Evolutionary conservation across 2,888 invertebrate species (phyloP), one percentile per base, ranked within the genome.

Genomic region (Adelphocoris suturalis): DNA sequence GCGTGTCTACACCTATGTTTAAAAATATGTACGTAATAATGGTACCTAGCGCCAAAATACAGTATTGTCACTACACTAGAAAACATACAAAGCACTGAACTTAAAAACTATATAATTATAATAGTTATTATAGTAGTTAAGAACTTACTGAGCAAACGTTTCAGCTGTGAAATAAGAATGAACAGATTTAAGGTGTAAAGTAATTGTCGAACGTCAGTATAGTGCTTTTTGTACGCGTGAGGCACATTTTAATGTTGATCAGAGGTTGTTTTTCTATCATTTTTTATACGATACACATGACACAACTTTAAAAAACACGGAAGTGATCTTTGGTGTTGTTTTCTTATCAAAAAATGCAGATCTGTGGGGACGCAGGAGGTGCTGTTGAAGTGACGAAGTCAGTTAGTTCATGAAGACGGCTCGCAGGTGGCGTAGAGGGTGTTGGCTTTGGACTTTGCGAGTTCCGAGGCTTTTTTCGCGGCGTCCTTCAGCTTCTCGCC

Each of bases 391-490:
- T n/a, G 5, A 19, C 4, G 19, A 80, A 16, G 78, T 46, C 84
- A 23, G 2, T 9, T 4, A 23, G 68, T 68, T 88, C 88, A 88
- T 47, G 80, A 52, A 11, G 91, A 91, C 16, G 91, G 91, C 82
- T 91, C 91, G 78, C 91, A 91, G 12, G 91, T 92, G 46, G 90
- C 92, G 90, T 91, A 91, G 23, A 92, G 84, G 27, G 91, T 91
- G 78, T 90, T 91, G 87, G 95, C 95, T 92, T 96, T 94, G 89
- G 94, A 93, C 92, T 94, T 97, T 82, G 98, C 97, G 91, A 97
- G 95, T 93, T 97, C 96, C 46, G 96, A 97, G 87, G 97, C 97
- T 92, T 96, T 96, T 92, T 96, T 96, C 0, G 97, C 97, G 0
- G 96, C 97, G 90, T 96, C 96, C 92, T 97, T 97, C 93, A 98